These are phyloP conservation scores for Sakesphorus luctuosus DNA, from an alignment of 2,113 vertebrate species.

Conservation along the genomic window DNA sequence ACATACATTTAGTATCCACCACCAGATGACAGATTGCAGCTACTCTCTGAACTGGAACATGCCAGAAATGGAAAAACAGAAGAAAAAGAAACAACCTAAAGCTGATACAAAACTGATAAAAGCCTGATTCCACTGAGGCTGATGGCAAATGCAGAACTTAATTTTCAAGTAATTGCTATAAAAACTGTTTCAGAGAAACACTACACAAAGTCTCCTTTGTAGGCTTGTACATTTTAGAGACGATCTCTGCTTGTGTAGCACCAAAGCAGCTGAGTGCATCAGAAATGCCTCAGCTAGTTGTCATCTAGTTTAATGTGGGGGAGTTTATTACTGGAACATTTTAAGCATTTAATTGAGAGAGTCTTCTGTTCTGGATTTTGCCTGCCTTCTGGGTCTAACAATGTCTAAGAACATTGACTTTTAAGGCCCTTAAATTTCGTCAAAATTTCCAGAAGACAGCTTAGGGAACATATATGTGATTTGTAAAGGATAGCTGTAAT, in stretches of 20 bases:
- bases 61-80: not conserved
- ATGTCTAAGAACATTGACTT: not conserved
- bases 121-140: not conserved
- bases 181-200: not conserved
- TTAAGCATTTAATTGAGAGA: not conserved
- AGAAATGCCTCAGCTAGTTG: not conserved
- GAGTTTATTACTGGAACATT: not conserved
- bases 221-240: not conserved
- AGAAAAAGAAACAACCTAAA: not conserved
- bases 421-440: not conserved
- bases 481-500: not conserved
- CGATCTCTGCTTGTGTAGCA: not conserved
- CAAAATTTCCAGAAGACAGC: not conserved
- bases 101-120: not conserved
- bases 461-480: not conserved
- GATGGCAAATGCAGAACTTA: not conserved
- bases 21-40: conserved; percentile 17
- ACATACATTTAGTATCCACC: not conserved
- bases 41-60: not conserved
- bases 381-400: not conserved
- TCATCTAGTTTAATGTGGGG: not conserved
- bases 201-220: not conserved
- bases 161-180: conserved; percentile 1
- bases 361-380: not conserved
- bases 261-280: not conserved